Base-by-base conservation (phyloP, 2,888 invertebrate genomes). In the Tricholauxania praeusta region DNA sequence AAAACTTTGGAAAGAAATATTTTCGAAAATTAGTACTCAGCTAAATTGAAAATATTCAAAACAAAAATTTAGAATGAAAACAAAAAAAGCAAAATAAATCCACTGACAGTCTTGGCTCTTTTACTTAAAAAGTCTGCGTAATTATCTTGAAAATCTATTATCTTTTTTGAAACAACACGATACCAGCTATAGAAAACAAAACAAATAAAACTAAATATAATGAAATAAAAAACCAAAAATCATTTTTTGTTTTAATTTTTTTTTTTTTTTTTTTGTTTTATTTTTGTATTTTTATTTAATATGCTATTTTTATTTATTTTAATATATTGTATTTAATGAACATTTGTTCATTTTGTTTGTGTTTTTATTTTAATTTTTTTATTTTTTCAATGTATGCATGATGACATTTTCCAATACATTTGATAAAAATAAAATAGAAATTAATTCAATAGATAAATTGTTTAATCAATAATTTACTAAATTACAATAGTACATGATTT, bases 241-340 rank as follows among this genome's bases (percentile, higher is more conserved):
- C 57, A 57, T 12, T 57, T 57, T 57, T 57, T 15, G 12, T 57
- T 57, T 71, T 49, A 51, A 12, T 73, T 57, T 71, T 39, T 66
- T 67, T 62, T 53, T 32, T 66, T 59, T 57, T 72, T 51, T 47
- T 71, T 64, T 64, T 19, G 32, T 57, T 71, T 49, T 62, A 22
- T 53, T 55, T 63, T 68, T 72, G 52, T 67, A 59, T 59, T 64
- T 73, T 71, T 55, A 67, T 67, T 55, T 55, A 65, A 32, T 62
- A 59, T 73, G 68, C 65, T 65, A 32, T 69, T 69, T 71, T 62
- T 62, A 19, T 73, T 67, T 51, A 63, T 71, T 63, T 53, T 62
- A 52, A 59, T 70, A 67, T 72, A 6, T 71, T 71, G 73, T 73
- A 63, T 73, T 72, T 75, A 74, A 75, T 75, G 71, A 68, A 62